Base-by-base conservation (phyloP, 2,888 invertebrate genomes). In the Apamea sordens region DNA sequence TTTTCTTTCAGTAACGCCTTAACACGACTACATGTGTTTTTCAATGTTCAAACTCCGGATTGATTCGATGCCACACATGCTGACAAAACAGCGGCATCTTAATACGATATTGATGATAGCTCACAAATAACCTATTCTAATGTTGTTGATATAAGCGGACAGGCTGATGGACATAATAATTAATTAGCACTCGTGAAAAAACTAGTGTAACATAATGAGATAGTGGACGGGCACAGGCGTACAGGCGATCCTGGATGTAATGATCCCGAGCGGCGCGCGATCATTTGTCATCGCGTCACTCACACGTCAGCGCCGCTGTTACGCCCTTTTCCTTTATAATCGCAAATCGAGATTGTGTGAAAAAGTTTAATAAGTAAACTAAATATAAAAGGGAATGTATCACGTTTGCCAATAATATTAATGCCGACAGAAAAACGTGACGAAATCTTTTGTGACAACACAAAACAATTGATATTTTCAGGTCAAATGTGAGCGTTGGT, bases 201-300 rank as follows among this genome's bases (percentile, higher is more conserved):
- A 87, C 84, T 88, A 84, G 85, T 86, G 86, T 80, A 79, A 64
- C 56, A 73, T 88, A 89, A 88, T 89, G 85, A 86, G 88, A 82
- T 88, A 69, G 85, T 75, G 59, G 83, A 86, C 79, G 77, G 50
- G 76, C 13, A 6, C 71, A 61, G 32, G 7, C 77, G 56, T 41
- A 65, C 78, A 71, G 76, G 44, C 85, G 78, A 83, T 84, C 79
- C 86, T 86, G 79, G 73, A 65, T 86, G 85, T 84, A 89, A 92
- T 92, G 92, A 94, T 92, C 90, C 89, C 87, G 88, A 90, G 88
- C 88, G 94, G 92, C 91, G 88, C 78, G 77, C 83, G 92, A 90
- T 94, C 95, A 95, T 96, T 95, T 95, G 95, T 96, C 96, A 95
- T 93, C 92, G 89, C 91, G 94, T 94, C 96, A 94, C 92, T 94